Conservation (phyloP, 2,797 vertebrate genomes). For the Otolemur crassicaudatus region DNA sequence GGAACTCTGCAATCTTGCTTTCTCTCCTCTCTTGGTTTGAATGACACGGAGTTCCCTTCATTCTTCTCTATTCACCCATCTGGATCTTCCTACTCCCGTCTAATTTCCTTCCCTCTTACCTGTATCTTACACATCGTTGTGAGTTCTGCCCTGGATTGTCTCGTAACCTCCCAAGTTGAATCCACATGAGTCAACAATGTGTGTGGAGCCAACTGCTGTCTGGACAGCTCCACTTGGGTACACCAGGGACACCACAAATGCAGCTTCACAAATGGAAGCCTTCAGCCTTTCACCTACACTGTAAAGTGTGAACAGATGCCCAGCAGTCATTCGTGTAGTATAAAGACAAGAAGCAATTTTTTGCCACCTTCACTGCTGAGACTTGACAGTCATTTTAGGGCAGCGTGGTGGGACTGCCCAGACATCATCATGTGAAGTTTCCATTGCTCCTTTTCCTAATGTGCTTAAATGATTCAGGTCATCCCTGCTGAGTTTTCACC, state of each 20-base stretch:
- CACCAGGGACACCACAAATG: not conserved
- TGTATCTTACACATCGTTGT: not conserved
- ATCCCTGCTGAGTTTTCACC: not conserved
- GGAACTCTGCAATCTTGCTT: not conserved
- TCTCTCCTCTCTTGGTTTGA: not conserved
- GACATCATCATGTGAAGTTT: fast-evolving
- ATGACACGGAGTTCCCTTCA: no score
- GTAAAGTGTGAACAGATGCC: not conserved
- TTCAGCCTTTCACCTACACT: not conserved
- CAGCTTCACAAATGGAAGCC: no score
- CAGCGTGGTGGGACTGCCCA: not conserved
- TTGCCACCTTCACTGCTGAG: not conserved
- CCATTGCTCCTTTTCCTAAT: not conserved
- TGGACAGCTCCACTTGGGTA: not conserved
- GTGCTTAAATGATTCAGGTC: not conserved
- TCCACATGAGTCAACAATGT: no score
- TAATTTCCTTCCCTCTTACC: not conserved
- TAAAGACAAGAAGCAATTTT: not conserved
- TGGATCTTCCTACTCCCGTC: not conserved
- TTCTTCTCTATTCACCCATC: not conserved
- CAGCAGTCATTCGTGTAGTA: fast-evolving
- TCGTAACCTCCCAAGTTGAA: not conserved
- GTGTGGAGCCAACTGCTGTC: fast-evolving
- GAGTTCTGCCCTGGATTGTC: not conserved
- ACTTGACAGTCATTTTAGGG: not conserved